Evolutionary conservation across 2,888 invertebrate genomes (phyloP), one percentile per base, ranked within the genome.

Genomic region (Adineta ricciae): DNA sequence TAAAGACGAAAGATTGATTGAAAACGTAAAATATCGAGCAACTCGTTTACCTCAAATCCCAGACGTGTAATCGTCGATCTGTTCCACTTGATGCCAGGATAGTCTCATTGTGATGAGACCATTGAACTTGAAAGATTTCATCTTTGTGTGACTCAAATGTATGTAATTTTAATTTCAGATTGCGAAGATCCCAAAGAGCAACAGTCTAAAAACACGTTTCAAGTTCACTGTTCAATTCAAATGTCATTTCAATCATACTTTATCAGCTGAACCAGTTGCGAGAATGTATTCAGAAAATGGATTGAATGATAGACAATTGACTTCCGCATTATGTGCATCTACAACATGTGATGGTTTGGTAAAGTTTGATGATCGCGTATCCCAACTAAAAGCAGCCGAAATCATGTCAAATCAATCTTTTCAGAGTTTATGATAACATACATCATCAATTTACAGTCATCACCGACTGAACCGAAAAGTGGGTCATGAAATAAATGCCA

Each of bases 111-210:
- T 99, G 98, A 73, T 99, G 99, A 38, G 98, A 98, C 99, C 99
- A 99, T 91, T 99, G 98, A 86, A 98, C 95, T 93, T 99, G 99
- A 93, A 99, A 99, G 89, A 99, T 99, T 92, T 99, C 99, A 90
- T 99, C 99, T 91, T 97, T 98, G 92, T 99, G 99, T 86, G 98
- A 98, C 92, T 99, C 99, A 90, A 99, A 99, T 86, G 98, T 98
- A 92, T 99, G 99, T 86, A 99, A 92, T 91, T 99, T 99, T 86
- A 99, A 91, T 90, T 97, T 98, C 86, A 99, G 92, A 91, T 99
- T 99, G 87, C 99, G 93, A 88, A 99, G 92, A 92, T 99, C 99
- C 99, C 99, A 99, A 84, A 99, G 91, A 1, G 98, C 99, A 73
- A 99, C 94, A 87, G 93, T 93, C 92, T 73, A 38, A 11, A 73